Evolutionary conservation across 2,797 vertebrate genomes (phyloP), one percentile per base, ranked within the genome.

Genomic region (Neoniphon sammara): DNA sequence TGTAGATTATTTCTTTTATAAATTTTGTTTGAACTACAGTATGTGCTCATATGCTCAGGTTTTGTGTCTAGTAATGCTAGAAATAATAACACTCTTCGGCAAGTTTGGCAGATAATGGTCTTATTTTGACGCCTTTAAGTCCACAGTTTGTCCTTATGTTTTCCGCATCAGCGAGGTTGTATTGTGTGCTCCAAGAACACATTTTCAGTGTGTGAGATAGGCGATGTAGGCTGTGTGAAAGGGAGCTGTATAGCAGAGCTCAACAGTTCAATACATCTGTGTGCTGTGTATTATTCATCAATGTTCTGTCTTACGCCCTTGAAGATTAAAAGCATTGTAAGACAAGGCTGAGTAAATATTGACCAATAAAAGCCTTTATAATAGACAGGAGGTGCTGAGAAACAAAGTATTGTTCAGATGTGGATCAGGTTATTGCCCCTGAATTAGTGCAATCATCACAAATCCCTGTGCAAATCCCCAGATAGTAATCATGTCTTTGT

Each of bases 331-430:
- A 5, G 52, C 34, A 27, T 27, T 42, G 64, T 42, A 10, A 25
- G 23, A 53, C 21, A 66, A 25, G 52, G 34, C 21, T 23, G 7
- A 55, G 64, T 25, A 23, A 55, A 66, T 63, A 76, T 64, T 76
- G 66, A 76, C 73, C 50, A 21, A 34, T 50, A 39, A 23, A 23
- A 59, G 59, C 66, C 36, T 69, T 57, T 64, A 52, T 63, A 23
- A 59, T 17, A 65, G 27, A 10, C 49, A 30, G 47, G n/a, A 25
- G 46, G 46, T 20, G 57, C 12, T 31, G 36, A 53, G 34, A 65
- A 9, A 58, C 14, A 34, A 11, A 7, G 36, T 47, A 58, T 57
- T 30, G 66, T 57, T 68, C 6, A 18, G 64, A 11, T 36, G 49
- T 36, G 31, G 49, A 52, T 36, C 49, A 7, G 66, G 54, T 34